Evolutionary conservation across 92 coral and sea anemone genomes (phyloP).

Genomic region (Siderastrea radians): DNA sequence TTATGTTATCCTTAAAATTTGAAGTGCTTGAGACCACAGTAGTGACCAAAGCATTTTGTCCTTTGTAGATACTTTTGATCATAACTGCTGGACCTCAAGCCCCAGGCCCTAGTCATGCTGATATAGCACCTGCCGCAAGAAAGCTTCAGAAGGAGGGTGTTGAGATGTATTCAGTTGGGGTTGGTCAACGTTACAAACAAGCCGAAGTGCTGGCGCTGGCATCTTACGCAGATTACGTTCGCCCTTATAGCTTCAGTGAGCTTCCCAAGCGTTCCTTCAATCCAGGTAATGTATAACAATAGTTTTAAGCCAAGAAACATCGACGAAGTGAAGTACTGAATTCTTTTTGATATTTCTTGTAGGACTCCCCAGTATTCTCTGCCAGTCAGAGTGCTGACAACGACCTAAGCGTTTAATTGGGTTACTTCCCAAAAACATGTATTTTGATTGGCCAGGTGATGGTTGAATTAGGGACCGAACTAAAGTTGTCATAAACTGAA

Average conservation of each 20-base stretch:
- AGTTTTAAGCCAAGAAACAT: background rate
- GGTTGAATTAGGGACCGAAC: too few species aligned
- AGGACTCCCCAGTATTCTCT: too few species aligned
- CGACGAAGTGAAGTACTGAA: too few species aligned
- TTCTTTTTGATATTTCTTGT: too few species aligned
- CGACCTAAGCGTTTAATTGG: too few species aligned
- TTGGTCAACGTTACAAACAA: constrained; percentile 56
- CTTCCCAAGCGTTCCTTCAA: constrained; percentile 16
- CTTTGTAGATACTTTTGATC: constrained; percentile 50
- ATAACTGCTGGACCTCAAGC: constrained; percentile 72
- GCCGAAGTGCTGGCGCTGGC: constrained; percentile 56
- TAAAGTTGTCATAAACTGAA: too few species aligned
- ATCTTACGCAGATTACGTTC: constrained; percentile 65
- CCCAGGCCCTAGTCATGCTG: constrained; percentile 43
- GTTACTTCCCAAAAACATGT: too few species aligned
- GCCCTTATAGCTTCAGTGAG: constrained; percentile 36
- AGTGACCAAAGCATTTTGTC: background rate
- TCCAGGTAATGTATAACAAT: constrained; percentile 3
- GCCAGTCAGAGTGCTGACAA: too few species aligned
- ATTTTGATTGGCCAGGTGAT: too few species aligned
- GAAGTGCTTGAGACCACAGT: too few species aligned
- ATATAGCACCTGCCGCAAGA: constrained; percentile 42
- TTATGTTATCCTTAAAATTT: too few species aligned
- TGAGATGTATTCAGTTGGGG: constrained; percentile 72
- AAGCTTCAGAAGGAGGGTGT: constrained; percentile 72